These are phyloP conservation scores for Hirundo rustica DNA, from an alignment of 2,797 vertebrate species.

Conservation along the genomic window DNA sequence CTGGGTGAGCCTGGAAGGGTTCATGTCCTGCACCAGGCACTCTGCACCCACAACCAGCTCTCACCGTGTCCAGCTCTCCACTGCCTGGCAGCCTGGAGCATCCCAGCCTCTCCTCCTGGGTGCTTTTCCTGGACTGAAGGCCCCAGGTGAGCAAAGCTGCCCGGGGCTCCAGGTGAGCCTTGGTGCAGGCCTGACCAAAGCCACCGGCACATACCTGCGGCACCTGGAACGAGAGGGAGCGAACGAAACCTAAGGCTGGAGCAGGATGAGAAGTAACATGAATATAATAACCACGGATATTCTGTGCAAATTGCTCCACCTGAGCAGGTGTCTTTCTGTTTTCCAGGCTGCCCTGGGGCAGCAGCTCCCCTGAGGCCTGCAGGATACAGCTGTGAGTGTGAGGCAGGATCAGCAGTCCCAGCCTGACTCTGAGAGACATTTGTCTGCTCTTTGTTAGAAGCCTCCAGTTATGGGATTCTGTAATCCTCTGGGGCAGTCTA, in stretches of 20 bases:
- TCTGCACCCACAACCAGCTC: neutral
- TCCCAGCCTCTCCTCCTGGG: neutral
- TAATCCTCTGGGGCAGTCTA: neutral
- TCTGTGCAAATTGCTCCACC: neutral
- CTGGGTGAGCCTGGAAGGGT: neutral
- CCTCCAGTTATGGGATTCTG: neutral
- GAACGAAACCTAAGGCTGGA: accelerated
- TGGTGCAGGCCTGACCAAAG: neutral
- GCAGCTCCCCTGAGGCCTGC: neutral
- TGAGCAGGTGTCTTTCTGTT: neutral
- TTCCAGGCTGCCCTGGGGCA: neutral
- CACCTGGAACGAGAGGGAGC: neutral
- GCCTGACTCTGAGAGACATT: neutral
- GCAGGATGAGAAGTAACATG: neutral
- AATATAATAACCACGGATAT: neutral
- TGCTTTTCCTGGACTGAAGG: neutral
- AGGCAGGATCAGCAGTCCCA: neutral
- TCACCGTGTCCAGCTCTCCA: accelerated
- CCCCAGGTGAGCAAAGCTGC: neutral
- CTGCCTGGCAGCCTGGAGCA: neutral
- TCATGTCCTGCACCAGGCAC: neutral
- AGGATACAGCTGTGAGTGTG: neutral
- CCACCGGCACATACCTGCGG: accelerated
- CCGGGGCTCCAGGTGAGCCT: accelerated
- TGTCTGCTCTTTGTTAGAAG: neutral